Evolutionary conservation across 2,888 invertebrate species (phyloP), one percentile per base, ranked within the genome.

Genomic region (Pachycephus smyrnensis): DNA sequence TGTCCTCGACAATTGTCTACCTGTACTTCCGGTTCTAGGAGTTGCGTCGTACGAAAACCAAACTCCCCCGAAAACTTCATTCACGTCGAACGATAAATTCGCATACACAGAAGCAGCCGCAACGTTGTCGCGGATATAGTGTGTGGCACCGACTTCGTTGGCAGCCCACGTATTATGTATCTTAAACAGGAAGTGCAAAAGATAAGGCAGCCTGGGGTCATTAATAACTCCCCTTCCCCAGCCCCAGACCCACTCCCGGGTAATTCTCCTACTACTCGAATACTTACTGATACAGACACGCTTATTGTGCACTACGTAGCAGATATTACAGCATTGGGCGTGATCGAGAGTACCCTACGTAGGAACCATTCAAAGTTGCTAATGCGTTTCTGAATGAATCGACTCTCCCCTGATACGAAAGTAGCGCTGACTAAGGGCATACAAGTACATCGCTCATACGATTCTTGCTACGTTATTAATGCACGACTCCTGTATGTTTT

Each of bases 161-260:
- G 35, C 71, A 31, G 71, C 33, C 74, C 55, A 68, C 30, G 76
- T 86, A 85, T 82, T 84, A 81, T 84, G 83, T 84, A 84, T 82
- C 88, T 83, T 83, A 81, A 84, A 85, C 84, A 85, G 88, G 87
- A 88, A 88, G 87, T 88, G 83, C 83, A 84, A 86, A 87, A 87
- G 88, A 88, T 88, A 88, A 88, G 88, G 82, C 81, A 82, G 81
- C 83, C 78, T 82, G 79, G 79, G 80, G 85, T 83, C 88, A 86
- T 88, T 88, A 88, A 88, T 88, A 88, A 88, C 80, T 76, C 75
- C 82, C 79, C 80, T 75, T 75, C 80, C 80, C 40, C n/a, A 40
- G 31, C 37, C 68, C 23, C 30, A 35, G 76, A 55, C 81, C 75
- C 79, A 80, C 83, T 83, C 79, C 12, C 55, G 33, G 33, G 3